These are phyloP conservation scores for Crossocerus cetratus DNA, from an alignment of 2,888 invertebrate species.

Conservation along the genomic window DNA sequence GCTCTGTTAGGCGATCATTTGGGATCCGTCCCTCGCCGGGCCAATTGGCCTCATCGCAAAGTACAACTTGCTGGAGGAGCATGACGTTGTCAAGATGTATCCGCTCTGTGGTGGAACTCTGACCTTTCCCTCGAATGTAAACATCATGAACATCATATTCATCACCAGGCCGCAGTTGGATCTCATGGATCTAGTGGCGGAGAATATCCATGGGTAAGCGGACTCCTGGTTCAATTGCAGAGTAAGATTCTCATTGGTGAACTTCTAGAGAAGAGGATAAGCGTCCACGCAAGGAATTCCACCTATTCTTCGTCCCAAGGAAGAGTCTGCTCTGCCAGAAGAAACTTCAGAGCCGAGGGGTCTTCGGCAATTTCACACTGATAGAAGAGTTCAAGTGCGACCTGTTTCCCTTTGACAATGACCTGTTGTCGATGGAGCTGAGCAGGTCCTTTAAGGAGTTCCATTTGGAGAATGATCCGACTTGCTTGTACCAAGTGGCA, in stretches of 20 bases:
- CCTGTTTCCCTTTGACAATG: conserved; percentile 93
- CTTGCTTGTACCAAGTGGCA: conserved; percentile 91
- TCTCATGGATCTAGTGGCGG: conserved; percentile 91
- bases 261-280: conserved; percentile 77
- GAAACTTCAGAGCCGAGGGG: conserved; percentile 89
- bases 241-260: conserved; percentile 6
- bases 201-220: conserved; percentile 82
- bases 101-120: conserved; percentile 84
- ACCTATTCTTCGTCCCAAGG: conserved; percentile 93
- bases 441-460: conserved; percentile 89
- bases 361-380: conserved; percentile 85
- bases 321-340: conserved; percentile 92
- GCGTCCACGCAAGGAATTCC: conserved; percentile 84
- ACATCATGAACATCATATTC: conserved; percentile 92
- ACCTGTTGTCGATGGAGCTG: conserved; percentile 95
- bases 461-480: conserved; percentile 92
- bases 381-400: conserved; percentile 92
- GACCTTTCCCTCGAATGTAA: conserved; percentile 81
- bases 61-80: conserved; percentile 86
- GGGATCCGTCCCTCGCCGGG: conserved; percentile 92
- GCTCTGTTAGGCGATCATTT: conserved; percentile 83
- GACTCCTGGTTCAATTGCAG: neutral
- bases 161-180: conserved; percentile 89
- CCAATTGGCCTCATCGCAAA: conserved; percentile 92
- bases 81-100: conserved; percentile 91